Evolutionary conservation across 2,113 vertebrate genomes (phyloP).

Genomic region (Chunga burmeisteri): DNA sequence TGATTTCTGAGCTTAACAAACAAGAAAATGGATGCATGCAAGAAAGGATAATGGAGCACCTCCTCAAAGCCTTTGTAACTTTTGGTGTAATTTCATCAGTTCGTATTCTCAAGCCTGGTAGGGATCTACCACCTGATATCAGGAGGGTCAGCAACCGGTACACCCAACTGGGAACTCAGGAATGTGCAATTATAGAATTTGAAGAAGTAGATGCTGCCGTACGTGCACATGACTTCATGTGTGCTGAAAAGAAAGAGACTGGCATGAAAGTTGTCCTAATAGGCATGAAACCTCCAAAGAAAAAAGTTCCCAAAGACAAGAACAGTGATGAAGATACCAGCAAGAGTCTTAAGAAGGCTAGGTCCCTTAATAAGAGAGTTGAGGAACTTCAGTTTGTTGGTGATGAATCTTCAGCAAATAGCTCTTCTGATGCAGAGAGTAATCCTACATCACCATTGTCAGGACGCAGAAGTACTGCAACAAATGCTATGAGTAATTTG

Average conservation of each 20-base stretch:
- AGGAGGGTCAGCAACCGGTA: constrained; percentile 89
- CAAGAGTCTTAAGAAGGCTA: constrained; percentile 72
- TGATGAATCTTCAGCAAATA: constrained; percentile 91
- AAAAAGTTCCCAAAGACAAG: constrained; percentile 88
- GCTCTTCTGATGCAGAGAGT: constrained; percentile 94
- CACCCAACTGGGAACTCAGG: constrained; percentile 84
- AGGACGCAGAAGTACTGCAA: constrained; percentile 74
- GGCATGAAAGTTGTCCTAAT: constrained; percentile 89
- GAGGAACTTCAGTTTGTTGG: constrained; percentile 90
- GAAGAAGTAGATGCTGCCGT: constrained; percentile 94
- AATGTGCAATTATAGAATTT: constrained; percentile 93
- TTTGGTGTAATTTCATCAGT: constrained; percentile 91
- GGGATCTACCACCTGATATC: constrained; percentile 89
- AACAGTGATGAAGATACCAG: constrained; percentile 75
- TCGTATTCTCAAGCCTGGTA: constrained; percentile 89
- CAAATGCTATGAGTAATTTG: constrained; percentile 80
- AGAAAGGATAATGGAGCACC: constrained; percentile 92
- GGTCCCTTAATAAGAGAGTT: constrained; percentile 89
- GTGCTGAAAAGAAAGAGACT: constrained; percentile 64
- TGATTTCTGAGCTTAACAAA: constrained; percentile 76
- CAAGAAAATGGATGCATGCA: constrained; percentile 75
- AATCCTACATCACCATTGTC: constrained; percentile 87
- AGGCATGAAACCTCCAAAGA: constrained; percentile 93
- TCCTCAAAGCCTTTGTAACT: constrained; percentile 89
- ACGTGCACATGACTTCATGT: constrained; percentile 85